Percentiles rank a stretch among this genome's conserved stretches.
Evolutionary conservation across 2,113 vertebrate genomes (phyloP).

Genomic region (Recurvirostra avosetta): DNA sequence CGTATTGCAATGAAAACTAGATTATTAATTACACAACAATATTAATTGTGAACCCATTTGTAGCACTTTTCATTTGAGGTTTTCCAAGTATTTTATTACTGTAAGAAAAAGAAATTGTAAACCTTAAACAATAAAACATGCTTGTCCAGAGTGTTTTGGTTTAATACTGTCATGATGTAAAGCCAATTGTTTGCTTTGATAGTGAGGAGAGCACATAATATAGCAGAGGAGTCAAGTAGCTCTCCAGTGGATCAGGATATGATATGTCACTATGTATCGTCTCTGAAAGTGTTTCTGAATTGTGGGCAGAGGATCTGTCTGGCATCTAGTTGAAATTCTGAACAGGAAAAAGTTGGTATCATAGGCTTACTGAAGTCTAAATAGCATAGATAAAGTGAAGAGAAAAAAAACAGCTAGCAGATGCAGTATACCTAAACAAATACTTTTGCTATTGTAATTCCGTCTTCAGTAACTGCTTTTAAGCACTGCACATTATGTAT

Average conservation of each 20-base stretch:
- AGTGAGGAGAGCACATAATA: not conserved
- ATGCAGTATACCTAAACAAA: not conserved
- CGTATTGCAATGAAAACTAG: not conserved
- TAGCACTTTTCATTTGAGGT: not conserved
- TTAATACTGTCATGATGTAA: not conserved
- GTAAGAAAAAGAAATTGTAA: not conserved
- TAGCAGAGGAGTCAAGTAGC: not conserved
- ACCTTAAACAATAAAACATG: not conserved
- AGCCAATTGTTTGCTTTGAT: not conserved
- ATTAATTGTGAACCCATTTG: not conserved
- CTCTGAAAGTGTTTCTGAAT: not conserved
- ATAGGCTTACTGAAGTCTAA: not conserved
- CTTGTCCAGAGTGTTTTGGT: not conserved
- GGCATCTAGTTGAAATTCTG: not conserved
- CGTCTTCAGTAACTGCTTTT: not conserved
- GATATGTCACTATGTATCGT: not conserved
- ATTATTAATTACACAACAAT: not conserved
- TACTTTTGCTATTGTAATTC: not conserved
- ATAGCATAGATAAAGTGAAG: not conserved
- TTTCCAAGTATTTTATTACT: not conserved
- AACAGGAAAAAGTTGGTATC: not conserved
- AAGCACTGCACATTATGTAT: not conserved
- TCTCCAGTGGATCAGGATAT: not conserved
- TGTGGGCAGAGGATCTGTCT: not conserved
- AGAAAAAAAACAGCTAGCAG: not conserved